Evolutionary conservation across 2,113 vertebrate species (phyloP), one percentile per base, ranked within the genome.

Genomic region (Aegithalos caudatus): DNA sequence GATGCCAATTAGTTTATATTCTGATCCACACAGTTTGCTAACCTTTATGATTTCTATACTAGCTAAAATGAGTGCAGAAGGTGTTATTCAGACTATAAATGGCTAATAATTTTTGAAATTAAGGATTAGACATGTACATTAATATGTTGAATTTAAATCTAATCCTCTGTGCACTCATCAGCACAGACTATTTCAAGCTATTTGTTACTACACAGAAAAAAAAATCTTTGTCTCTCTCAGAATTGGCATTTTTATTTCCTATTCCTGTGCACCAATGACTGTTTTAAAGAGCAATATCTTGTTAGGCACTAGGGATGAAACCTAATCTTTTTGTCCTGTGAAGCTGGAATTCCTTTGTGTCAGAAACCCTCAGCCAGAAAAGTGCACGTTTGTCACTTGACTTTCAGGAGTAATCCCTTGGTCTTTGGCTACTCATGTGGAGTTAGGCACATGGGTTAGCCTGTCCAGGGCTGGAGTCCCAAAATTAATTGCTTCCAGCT

Each of bases 1-100:
- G 88, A 92, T 95, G 80, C 90, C 4, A 23, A 92, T 96, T 94
- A 94, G 93, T 96, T 96, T 95, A 89, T 95, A 95, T 95, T 95
- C 93, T 1, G n/a, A 95, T 92, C 76, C 76, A 56, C 60, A 66
- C 31, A 56, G 86, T 95, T 97, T 95, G 88, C 88, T 96, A 96
- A 88, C 82, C 93, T 96, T 95, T 94, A 90, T 92, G 88, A 81
- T 86, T 94, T 92, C 94, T 94, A 81, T 90, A 45, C 80, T 78
- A 81, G 48, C 76, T 92, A 60, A 67, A 93, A 86, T 79, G 72
- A 90, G 56, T 47, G 62, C 74, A 90, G 66, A 95, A 91, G 87
- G 66, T 58, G 66, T 90, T 95, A 86, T 66, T 91, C 91, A 95
- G 78, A 48, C 76, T 83, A 42, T 61, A 94, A 96, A 84, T 88